Evolutionary conservation across 2,113 vertebrate species (phyloP).

Genomic region (Typhlomys cinereus): DNA sequence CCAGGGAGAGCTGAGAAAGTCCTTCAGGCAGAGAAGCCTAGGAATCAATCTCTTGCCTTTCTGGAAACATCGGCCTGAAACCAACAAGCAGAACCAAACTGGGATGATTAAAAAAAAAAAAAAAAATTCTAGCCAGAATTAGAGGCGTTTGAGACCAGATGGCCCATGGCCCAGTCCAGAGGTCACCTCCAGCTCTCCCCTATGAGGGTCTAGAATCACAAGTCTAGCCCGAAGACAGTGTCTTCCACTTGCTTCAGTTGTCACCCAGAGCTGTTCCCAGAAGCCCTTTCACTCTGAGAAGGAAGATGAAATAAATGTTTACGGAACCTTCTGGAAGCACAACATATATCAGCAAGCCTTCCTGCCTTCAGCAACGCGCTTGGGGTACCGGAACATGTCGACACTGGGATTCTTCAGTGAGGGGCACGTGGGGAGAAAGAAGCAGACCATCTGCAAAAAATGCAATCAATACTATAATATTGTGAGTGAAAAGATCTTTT

Average conservation of each 20-base stretch:
- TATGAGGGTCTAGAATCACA: not conserved
- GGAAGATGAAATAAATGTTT: not conserved
- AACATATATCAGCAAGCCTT: not conserved
- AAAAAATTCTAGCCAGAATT: not conserved
- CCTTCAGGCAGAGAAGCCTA: not conserved
- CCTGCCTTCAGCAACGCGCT: not conserved
- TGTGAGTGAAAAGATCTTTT: not conserved
- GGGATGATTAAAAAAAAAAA: not conserved
- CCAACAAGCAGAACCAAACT: conserved; percentile 42
- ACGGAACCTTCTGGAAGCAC: conserved; percentile 6
- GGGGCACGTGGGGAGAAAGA: not conserved
- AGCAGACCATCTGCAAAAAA: not conserved
- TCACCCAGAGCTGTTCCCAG: not conserved
- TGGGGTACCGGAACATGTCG: not conserved
- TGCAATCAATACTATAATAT: not conserved
- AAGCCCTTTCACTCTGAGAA: not conserved
- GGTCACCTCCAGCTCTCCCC: not conserved
- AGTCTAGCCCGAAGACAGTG: not conserved
- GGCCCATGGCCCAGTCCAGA: not conserved
- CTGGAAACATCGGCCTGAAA: conserved; percentile 26
- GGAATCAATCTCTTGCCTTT: not conserved
- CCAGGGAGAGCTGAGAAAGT: not conserved
- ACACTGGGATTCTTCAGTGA: not conserved
- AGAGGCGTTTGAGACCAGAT: not conserved
- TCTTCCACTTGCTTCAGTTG: not conserved